Percentiles rank a stretch among this genome's conserved stretches.
These are phyloP conservation scores for Tachysurus vachellii DNA, from an alignment of 2,113 vertebrate genomes.

Conservation along the genomic window DNA sequence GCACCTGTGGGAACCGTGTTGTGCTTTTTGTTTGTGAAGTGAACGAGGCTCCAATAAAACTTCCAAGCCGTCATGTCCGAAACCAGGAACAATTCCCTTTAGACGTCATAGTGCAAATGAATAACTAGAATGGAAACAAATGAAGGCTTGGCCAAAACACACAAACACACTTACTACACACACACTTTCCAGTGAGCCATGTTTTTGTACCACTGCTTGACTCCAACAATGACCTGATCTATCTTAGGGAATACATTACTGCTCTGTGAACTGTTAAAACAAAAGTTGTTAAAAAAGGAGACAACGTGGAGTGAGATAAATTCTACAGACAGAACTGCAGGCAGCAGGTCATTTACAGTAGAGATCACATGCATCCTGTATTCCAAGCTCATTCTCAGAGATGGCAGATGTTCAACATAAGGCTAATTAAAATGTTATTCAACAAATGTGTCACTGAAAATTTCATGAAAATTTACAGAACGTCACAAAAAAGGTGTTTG, in stretches of 20 bases:
- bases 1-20: not conserved
- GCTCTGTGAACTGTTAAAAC: not conserved
- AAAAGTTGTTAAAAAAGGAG: not conserved
- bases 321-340: not conserved
- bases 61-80: slow-evolving; percentile 4
- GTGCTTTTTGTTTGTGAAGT: not conserved
- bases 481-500: not conserved
- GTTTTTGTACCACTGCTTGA: not conserved
- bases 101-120: slow-evolving; percentile 29
- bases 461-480: not conserved
- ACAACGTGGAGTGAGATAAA: not conserved
- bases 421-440: not conserved
- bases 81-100: not conserved
- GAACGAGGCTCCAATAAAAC: not conserved
- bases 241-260: not conserved
- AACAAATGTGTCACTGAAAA: not conserved
- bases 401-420: not conserved
- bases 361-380: not conserved
- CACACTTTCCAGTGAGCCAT: not conserved
- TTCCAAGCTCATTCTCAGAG: not conserved
- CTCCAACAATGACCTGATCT: not conserved
- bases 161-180: slow-evolving; percentile 20
- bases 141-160: not conserved
- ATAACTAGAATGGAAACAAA: slow-evolving; percentile 28
- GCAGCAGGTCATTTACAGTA: not conserved